Percentiles rank a stretch among this genome's conserved stretches.
Evolutionary conservation across 2,888 invertebrate genomes (phyloP).

Genomic region (Leptothorax acervorum): DNA sequence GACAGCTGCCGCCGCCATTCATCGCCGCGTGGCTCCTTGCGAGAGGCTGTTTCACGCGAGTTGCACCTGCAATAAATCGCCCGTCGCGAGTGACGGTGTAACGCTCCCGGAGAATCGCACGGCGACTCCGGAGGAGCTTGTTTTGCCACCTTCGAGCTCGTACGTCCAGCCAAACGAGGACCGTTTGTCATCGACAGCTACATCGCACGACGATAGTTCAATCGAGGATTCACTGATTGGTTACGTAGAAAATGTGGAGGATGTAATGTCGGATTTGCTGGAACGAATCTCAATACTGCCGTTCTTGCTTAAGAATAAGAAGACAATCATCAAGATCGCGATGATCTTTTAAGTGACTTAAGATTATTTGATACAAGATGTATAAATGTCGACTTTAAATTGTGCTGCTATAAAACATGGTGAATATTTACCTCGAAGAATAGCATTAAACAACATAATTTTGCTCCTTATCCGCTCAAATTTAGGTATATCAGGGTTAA

Average conservation of each 20-base stretch:
- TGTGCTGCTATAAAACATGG: not conserved
- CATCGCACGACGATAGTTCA: not conserved
- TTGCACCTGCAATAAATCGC: slow-evolving; percentile 22
- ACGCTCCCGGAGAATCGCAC: not conserved
- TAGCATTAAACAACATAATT: not conserved
- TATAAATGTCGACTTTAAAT: not conserved
- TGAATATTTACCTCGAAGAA: not conserved
- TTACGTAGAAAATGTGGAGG: not conserved
- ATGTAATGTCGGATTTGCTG: not conserved
- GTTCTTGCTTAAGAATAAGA: not conserved
- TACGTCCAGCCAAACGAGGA: not conserved
- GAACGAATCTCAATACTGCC: slow-evolving; percentile 3
- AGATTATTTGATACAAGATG: not conserved
- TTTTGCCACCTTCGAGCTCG: not conserved
- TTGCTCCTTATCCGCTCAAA: not conserved
- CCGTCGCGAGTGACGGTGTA: slow-evolving; percentile 7
- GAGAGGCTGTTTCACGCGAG: slow-evolving; percentile 30
- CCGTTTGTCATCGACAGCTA: not conserved
- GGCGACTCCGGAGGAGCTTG: not conserved
- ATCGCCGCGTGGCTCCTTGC: slow-evolving; percentile 19
- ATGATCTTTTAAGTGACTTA: slow-evolving; percentile 29
- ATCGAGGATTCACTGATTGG: not conserved
- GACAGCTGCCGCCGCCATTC: slow-evolving; percentile 33
- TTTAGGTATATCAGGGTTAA: not conserved
- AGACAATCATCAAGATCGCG: slow-evolving; percentile 11